Evolutionary conservation across 2,888 invertebrate species (phyloP).

Genomic region (Lottia gigantea): DNA sequence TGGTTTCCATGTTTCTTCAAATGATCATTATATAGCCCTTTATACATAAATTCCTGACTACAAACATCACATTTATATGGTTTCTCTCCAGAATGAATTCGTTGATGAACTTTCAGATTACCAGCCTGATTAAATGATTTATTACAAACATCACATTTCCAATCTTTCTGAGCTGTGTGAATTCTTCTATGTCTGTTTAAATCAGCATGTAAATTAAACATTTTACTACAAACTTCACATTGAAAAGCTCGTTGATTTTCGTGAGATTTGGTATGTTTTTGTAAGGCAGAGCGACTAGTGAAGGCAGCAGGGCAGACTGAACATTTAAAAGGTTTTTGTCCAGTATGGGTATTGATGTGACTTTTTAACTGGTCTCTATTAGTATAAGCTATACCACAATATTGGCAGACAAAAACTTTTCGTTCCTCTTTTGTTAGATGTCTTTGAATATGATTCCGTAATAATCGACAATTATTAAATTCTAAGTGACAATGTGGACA

Average conservation of each 20-base stretch:
- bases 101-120: neutral
- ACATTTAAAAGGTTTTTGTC: slow-evolving; percentile 12
- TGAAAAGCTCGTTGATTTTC: neutral
- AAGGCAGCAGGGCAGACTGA: slow-evolving; percentile 9
- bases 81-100: slow-evolving; percentile 11
- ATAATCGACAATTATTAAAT: too few species aligned
- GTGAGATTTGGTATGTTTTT: neutral
- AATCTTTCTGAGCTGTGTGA: neutral
- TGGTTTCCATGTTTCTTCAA: neutral
- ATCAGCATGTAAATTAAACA: neutral
- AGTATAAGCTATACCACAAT: too few species aligned
- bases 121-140: slow-evolving; percentile 11
- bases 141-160: slow-evolving; percentile 8
- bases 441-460: too few species aligned
- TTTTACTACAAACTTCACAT: slow-evolving; percentile 11
- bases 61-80: slow-evolving; percentile 14
- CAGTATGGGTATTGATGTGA: slow-evolving; percentile 25
- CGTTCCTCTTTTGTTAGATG: too few species aligned
- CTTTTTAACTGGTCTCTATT: too few species aligned
- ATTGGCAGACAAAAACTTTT: too few species aligned
- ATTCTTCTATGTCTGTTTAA: slow-evolving; percentile 3
- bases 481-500: too few species aligned
- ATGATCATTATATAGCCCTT: neutral
- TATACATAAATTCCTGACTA: slow-evolving; percentile 2
- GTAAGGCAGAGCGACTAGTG: neutral